Percentiles rank a stretch among this genome's conserved stretches.
phyloP scores from a whole-genome alignment of 1,140 invertebrate genomes.

The Eciton burchellii region DNA sequence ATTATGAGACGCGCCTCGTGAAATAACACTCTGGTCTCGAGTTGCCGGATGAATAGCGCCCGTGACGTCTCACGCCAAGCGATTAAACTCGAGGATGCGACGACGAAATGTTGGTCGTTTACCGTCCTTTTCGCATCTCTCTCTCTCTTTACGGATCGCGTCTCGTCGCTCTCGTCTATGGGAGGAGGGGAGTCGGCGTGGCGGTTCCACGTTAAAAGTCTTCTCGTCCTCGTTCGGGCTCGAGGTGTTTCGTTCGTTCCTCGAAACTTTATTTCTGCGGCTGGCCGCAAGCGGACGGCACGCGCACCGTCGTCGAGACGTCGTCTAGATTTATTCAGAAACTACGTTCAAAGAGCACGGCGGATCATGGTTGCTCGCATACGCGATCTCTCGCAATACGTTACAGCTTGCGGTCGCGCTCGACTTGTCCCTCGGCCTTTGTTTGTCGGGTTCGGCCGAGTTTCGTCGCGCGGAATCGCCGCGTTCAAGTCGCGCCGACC shows the following conservation, averaged over 20 bases:
- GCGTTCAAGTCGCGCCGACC: too few relatives aligned
- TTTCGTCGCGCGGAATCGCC: conserved; percentile 33
- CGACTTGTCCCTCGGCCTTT: conserved; percentile 44
- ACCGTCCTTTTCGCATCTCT: too few relatives aligned
- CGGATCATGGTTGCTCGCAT: conserved; percentile 68
- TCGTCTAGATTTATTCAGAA: conserved; percentile 67
- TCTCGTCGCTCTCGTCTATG: too few relatives aligned
- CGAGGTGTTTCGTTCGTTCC: conserved; percentile 17
- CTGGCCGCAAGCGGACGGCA: conserved; percentile 67
- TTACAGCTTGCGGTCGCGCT: conserved; percentile 74
- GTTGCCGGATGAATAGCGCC: background rate
- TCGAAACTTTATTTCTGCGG: conserved; percentile 60
- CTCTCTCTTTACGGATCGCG: too few relatives aligned
- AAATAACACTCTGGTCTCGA: background rate
- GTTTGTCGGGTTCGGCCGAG: conserved; percentile 46
- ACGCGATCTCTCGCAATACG: conserved; percentile 74
- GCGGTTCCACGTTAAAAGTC: conserved; percentile 27
- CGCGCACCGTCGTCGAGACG: conserved; percentile 52
- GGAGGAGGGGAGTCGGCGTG: background rate
- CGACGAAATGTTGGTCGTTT: too few relatives aligned
- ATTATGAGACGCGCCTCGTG: background rate
- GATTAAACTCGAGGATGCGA: background rate
- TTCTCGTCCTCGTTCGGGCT: conserved; percentile 24
- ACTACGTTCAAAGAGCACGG: conserved; percentile 60
- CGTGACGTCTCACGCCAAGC: background rate